A percentile compares a stretch with the other conserved stretches of the same genome.
Evolutionary conservation across 1,140 invertebrate genomes (phyloP).

Genomic region (Cyrtorhinus lividipennis): DNA sequence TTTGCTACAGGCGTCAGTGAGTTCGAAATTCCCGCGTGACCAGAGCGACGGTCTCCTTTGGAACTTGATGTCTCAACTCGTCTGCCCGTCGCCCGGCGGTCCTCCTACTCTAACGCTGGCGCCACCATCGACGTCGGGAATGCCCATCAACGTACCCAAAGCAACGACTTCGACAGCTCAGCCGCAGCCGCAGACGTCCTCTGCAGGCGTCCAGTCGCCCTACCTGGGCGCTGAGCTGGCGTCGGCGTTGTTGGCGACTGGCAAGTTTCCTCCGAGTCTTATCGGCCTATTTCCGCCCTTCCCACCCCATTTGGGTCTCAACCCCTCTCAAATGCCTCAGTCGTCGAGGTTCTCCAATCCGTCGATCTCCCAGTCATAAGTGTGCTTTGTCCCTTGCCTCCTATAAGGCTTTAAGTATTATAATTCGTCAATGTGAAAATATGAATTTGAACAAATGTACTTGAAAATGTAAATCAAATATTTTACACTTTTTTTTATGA

Average conservation of each 20-base stretch:
- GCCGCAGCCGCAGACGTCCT: background rate
- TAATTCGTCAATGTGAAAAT: too few relatives aligned
- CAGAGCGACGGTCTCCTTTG: slow-evolving; percentile 26
- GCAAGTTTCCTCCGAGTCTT: slow-evolving; percentile 25
- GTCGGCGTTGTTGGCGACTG: slow-evolving; percentile 24
- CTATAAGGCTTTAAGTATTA: too few relatives aligned
- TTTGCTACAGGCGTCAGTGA: slow-evolving; percentile 25
- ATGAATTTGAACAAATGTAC: too few relatives aligned
- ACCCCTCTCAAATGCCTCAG: background rate
- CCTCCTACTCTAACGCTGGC: slow-evolving; percentile 12
- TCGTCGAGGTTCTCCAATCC: background rate
- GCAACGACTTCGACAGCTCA: background rate
- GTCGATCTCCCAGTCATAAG: background rate
- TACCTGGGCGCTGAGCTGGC: slow-evolving; percentile 25
- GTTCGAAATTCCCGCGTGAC: slow-evolving; percentile 27
- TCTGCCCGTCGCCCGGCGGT: slow-evolving; percentile 19
- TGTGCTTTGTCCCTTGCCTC: too few relatives aligned
- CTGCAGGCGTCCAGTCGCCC: background rate
- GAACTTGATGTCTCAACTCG: slow-evolving; percentile 25
- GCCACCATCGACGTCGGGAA: background rate
- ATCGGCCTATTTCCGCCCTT: slow-evolving; percentile 22
- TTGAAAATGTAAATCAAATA: too few relatives aligned
- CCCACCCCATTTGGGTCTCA: background rate
- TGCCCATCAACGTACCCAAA: slow-evolving; percentile 15
- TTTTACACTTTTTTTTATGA: too few relatives aligned